A percentile compares a stretch with the other conserved stretches of the same genome.
These are phyloP conservation scores for Eleutherodactylus coqui DNA, from an alignment of 2,797 vertebrate species.

Conservation along the genomic window DNA sequence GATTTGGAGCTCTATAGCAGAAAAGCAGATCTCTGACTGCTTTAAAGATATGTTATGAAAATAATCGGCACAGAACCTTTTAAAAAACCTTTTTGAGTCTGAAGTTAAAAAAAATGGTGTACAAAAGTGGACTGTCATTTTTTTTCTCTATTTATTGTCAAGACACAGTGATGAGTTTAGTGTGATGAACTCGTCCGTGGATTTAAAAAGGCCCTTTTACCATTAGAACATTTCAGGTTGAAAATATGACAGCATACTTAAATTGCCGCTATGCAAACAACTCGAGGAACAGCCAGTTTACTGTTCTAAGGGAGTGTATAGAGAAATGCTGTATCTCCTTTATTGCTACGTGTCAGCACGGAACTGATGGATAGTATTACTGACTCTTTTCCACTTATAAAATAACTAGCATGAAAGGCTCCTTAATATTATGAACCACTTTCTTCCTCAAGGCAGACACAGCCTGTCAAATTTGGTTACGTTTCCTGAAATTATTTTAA, in stretches of 20 bases:
- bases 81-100: too few species aligned
- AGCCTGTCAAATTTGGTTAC: background rate
- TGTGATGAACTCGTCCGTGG: background rate
- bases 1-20: too few species aligned
- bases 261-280: background rate
- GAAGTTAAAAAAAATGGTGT: too few species aligned
- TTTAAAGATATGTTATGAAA: too few species aligned
- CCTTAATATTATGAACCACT: background rate
- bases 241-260: background rate
- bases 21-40: too few species aligned
- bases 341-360: background rate
- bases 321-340: background rate
- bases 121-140: background rate
- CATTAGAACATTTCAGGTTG: background rate
- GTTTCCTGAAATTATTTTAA: background rate
- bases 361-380: slow-evolving; percentile 4
- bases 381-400: background rate
- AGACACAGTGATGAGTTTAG: background rate
- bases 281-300: background rate
- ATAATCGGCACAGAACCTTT: too few species aligned
- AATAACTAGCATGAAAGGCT: background rate
- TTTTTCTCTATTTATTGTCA: background rate
- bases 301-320: background rate
- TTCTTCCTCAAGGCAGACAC: background rate
- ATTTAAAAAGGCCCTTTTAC: background rate